Evolutionary conservation across 2,888 invertebrate genomes (phyloP), one percentile per base, ranked within the genome.

Genomic region (Phasia obesa): DNA sequence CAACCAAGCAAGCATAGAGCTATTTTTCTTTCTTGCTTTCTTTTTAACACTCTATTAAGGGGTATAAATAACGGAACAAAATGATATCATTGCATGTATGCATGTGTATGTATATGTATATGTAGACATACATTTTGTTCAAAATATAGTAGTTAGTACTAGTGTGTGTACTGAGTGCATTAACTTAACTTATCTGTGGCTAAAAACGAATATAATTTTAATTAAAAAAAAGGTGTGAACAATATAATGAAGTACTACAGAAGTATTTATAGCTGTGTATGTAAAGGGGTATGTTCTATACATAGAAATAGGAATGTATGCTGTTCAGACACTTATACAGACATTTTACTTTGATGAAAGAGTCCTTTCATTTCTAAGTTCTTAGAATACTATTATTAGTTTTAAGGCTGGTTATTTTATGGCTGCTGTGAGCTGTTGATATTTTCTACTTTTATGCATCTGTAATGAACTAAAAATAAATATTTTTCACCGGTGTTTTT

Each of bases 191-290:
- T 60, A 25, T 55, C n/a, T 57, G 62, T 62, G 35, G 35, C 44
- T 57, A 47, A 55, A 60, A 49, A 25, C 19, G 57, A 47, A 59
- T 78, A 78, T 75, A 70, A 83, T 78, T 83, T 78, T 75, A 83
- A 83, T 83, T 83, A 75, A 78, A 78, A 76, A 31, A 35, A 35
- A 55, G 78, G 75, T 83, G 82, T 78, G 64, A 75, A 78, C 55
- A 64, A 73, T 62, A 76, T 69, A 35, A 62, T 70, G 47, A 62
- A 55, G 60, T 38, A 55, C 23, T 23, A 53, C 51, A 19, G n/a
- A 47, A 25, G 23, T 49, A 35, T 35, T 2, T 21, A 7, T 23
- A 25, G n/a, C 5, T 19, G 25, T 49, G 49, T 49, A 21, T 21
- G 49, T 35, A 19, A 47, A 35, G 35, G 35, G 13, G 47, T 21